These are phyloP conservation scores for Heliconius ismenius DNA, from an alignment of 2,888 invertebrate species.

Conservation along the genomic window DNA sequence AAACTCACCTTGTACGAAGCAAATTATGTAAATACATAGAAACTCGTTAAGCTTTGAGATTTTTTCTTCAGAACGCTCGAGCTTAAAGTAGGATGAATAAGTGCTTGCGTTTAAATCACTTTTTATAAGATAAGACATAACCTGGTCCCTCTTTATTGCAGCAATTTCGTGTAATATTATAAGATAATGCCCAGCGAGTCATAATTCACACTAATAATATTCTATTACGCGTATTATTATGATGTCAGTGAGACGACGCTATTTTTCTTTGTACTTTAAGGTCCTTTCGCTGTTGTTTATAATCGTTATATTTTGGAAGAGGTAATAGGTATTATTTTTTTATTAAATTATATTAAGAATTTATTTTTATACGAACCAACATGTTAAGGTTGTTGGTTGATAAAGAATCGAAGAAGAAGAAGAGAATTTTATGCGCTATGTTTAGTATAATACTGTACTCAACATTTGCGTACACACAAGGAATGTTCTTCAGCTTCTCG, in stretches of 20 bases:
- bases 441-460: too few species aligned
- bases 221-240: slow-evolving; percentile 38
- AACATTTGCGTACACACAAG: not conserved
- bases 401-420: too few species aligned
- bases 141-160: slow-evolving; percentile 25
- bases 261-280: slow-evolving; percentile 17
- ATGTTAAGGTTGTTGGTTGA: too few species aligned
- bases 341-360: not conserved
- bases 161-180: slow-evolving; percentile 25
- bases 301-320: not conserved
- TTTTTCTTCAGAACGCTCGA: not conserved
- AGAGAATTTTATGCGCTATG: too few species aligned
- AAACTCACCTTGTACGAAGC: not conserved
- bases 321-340: not conserved
- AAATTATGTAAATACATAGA: not conserved
- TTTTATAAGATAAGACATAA: slow-evolving; percentile 24
- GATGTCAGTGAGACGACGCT: slow-evolving; percentile 5
- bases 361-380: not conserved
- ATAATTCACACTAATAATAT: slow-evolving; percentile 39
- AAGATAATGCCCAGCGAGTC: slow-evolving; percentile 26
- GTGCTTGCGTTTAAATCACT: slow-evolving; percentile 19
- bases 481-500: not conserved
- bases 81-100: slow-evolving; percentile 2
- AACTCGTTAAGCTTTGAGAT: not conserved
- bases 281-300: not conserved